Conservation (phyloP, 2,113 vertebrate species). For the Candoia aspera region DNA sequence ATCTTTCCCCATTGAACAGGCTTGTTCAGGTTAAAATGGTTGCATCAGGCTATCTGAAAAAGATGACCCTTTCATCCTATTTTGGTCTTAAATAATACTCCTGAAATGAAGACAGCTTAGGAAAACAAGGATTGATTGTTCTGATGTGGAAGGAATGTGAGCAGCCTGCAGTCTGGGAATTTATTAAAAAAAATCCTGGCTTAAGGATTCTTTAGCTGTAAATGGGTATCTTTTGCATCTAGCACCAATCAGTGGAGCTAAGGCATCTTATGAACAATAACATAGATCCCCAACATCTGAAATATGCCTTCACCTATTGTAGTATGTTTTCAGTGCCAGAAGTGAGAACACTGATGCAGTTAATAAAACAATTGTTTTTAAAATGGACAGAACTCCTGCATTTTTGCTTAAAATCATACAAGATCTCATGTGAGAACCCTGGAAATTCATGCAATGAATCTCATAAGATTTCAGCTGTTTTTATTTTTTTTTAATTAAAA, state of each 20-base stretch:
- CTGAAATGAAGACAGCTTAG: neutral
- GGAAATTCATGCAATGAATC: neutral
- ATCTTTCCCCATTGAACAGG: neutral
- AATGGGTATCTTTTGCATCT: neutral
- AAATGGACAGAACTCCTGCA: neutral
- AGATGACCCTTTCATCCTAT: neutral
- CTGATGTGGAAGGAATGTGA: no score
- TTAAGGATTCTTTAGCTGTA: no score
- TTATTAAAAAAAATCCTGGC: no score
- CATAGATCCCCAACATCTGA: neutral
- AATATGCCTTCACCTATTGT: neutral
- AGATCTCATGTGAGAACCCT: neutral
- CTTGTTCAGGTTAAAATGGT: neutral
- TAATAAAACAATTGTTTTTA: neutral
- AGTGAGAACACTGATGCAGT: neutral
- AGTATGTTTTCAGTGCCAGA: neutral
- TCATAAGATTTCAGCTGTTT: neutral
- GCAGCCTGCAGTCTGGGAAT: no score
- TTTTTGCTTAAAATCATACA: neutral
- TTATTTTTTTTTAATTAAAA: neutral
- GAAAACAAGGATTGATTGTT: neutral
- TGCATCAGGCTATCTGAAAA: neutral
- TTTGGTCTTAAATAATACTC: neutral
- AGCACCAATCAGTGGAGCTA: neutral
- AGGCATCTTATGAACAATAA: neutral